Evolutionary conservation across 23 tunicate genomes (phyloP).

Genomic region (Aplidium turbinatum): DNA sequence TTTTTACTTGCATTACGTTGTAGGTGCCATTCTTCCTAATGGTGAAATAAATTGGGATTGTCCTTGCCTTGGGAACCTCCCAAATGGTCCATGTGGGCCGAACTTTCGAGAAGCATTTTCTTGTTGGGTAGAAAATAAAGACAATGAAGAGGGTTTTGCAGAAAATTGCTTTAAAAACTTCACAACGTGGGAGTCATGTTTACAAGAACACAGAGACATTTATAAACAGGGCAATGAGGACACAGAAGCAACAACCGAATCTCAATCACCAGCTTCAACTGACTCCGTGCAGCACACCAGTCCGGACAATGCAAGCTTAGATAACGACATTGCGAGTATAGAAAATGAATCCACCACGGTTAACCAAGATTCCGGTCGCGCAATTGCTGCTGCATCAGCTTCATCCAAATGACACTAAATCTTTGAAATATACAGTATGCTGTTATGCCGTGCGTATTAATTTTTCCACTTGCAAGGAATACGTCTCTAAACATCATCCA

Average conservation of each 20-base stretch:
- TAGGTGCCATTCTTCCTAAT: constrained; percentile 90
- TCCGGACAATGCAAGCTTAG: neutral
- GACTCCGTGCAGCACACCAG: too few relatives aligned
- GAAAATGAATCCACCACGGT: neutral
- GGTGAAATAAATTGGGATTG: constrained; percentile 98
- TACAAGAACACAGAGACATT: constrained; percentile 68
- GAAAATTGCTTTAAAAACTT: constrained; percentile 79
- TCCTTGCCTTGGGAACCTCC: constrained; percentile 94
- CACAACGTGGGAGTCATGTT: constrained; percentile 72
- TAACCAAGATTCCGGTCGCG: constrained; percentile 3
- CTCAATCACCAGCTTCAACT: neutral
- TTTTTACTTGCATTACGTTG: too few relatives aligned
- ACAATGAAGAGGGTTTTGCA: constrained; percentile 70
- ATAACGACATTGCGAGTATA: neutral
- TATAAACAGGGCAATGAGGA: constrained; percentile 42
- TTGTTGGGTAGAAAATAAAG: constrained; percentile 84
- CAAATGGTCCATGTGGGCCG: constrained; percentile 93
- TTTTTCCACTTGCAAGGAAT: too few relatives aligned
- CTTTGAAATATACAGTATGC: too few relatives aligned
- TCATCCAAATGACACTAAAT: too few relatives aligned
- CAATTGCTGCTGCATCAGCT: constrained; percentile 35
- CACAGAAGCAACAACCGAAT: neutral
- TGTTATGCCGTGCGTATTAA: too few relatives aligned
- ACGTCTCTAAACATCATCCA: too few relatives aligned
- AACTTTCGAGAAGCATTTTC: constrained; percentile 86